phyloP scores from a whole-genome alignment of 1,140 invertebrate genomes.

The Potamilus streckersoni region DNA sequence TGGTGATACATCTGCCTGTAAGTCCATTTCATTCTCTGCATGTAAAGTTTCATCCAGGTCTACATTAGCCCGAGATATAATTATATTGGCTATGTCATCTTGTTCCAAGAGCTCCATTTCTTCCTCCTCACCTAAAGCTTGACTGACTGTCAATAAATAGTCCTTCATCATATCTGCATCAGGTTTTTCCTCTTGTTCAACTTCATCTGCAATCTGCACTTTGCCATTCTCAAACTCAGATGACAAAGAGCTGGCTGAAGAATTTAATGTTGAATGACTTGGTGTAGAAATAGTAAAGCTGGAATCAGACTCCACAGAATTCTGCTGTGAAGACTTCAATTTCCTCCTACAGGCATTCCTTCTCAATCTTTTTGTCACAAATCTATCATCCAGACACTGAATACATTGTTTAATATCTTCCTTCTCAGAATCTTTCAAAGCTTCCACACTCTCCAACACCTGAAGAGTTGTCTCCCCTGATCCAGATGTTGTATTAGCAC shows the following conservation, averaged over 20 bases:
- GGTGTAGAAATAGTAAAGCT: conserved; percentile 61
- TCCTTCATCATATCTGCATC: conserved; percentile 55
- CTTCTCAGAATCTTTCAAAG: conserved; percentile 36
- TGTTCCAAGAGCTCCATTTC: conserved; percentile 26
- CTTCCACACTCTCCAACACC: conserved; percentile 45
- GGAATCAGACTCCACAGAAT: conserved; percentile 40
- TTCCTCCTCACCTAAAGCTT: conserved; percentile 48
- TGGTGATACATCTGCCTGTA: conserved; percentile 22
- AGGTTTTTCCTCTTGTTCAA: conserved; percentile 45
- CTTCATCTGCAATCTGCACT: conserved; percentile 28
- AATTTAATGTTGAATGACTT: conserved; percentile 43
- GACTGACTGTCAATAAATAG: conserved; percentile 52
- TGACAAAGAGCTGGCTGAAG: conserved; percentile 50
- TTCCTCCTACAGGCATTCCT: conserved; percentile 25
- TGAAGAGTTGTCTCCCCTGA: conserved; percentile 33
- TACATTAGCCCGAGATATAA: conserved; percentile 10
- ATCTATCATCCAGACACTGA: conserved; percentile 57
- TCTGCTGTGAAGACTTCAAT: conserved; percentile 25
- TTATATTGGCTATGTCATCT: conserved; percentile 8
- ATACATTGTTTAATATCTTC: conserved; percentile 29
- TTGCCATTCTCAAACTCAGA: conserved; percentile 45
- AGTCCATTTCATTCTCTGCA: conserved; percentile 20
- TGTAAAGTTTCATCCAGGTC: conserved; percentile 42
- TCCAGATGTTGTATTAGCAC: conserved; percentile 20
- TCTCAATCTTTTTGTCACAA: conserved; percentile 49